Conservation (phyloP, 2,888 invertebrate species). For the Mesochorus sp. region DNA sequence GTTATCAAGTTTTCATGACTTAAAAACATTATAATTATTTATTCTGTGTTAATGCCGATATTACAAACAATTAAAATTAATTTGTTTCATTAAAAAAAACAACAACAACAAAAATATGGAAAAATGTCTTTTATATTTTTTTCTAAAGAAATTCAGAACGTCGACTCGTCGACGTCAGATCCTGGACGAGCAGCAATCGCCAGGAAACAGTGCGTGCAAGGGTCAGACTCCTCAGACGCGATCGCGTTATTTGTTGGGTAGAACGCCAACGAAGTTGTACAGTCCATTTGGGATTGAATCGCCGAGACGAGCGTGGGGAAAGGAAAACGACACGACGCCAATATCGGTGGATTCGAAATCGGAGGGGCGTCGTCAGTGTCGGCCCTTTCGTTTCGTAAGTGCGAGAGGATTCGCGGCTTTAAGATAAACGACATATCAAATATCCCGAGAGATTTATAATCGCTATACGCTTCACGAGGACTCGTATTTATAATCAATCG, state of each 20-base stretch:
- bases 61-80: too few species aligned
- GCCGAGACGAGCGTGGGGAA: slow-evolving; percentile 84
- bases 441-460: neutral
- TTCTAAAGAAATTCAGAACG: slow-evolving; percentile 83
- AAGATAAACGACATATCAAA: slow-evolving; percentile 69
- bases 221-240: slow-evolving; percentile 82
- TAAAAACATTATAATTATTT: too few species aligned
- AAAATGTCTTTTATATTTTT: too few species aligned
- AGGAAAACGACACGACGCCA: slow-evolving; percentile 84
- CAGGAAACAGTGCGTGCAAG: slow-evolving; percentile 70
- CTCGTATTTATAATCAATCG: slow-evolving; percentile 2
- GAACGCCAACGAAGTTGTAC: slow-evolving; percentile 89
- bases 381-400: slow-evolving; percentile 75
- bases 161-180: slow-evolving; percentile 84
- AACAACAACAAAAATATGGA: too few species aligned
- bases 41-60: too few species aligned
- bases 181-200: slow-evolving; percentile 84
- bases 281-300: slow-evolving; percentile 91
- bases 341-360: slow-evolving; percentile 59
- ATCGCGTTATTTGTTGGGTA: slow-evolving; percentile 83
- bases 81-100: too few species aligned
- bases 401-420: slow-evolving; percentile 75
- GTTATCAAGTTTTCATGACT: too few species aligned
- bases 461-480: slow-evolving; percentile 9
- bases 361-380: slow-evolving; percentile 69